A percentile compares a stretch with the other conserved stretches of the same genome.
These are phyloP conservation scores for Sebastolobus alascanus DNA, from an alignment of 2,797 vertebrate species.

Conservation along the genomic window DNA sequence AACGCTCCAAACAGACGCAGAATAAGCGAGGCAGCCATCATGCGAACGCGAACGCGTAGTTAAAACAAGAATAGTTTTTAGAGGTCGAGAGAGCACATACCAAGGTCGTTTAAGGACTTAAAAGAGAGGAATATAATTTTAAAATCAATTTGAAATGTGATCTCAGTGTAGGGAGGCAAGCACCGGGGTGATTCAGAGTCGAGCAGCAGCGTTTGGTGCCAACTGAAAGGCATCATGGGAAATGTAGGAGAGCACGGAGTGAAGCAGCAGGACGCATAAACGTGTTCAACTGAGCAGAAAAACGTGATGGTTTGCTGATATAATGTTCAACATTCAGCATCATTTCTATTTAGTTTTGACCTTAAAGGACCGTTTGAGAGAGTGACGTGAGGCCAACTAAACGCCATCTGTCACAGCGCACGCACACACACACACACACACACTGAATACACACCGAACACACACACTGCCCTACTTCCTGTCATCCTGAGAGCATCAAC, in stretches of 20 bases:
- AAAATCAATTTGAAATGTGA: too few relatives aligned
- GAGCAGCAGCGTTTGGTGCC: too few relatives aligned
- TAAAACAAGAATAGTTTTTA: too few relatives aligned
- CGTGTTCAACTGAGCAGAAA: not conserved
- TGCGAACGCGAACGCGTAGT: too few relatives aligned
- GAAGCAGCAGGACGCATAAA: not conserved
- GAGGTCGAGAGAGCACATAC: too few relatives aligned
- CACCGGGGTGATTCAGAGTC: too few relatives aligned
- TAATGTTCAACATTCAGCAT: not conserved
- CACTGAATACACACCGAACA: not conserved
- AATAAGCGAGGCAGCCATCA: too few relatives aligned
- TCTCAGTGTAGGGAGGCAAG: too few relatives aligned
- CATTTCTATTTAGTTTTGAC: constrained; percentile 4
- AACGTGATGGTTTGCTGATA: not conserved
- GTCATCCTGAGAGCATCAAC: constrained; percentile 35
- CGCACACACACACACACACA: constrained; percentile 18
- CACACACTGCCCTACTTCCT: constrained; percentile 37
- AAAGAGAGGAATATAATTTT: too few relatives aligned
- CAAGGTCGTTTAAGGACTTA: too few relatives aligned
- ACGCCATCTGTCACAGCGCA: constrained; percentile 34
- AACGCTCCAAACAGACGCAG: too few relatives aligned
- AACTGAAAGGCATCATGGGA: constrained; percentile 15
- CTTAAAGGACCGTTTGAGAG: constrained; percentile 13
- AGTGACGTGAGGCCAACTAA: constrained; percentile 11
- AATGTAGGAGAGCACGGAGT: constrained; percentile 4